These are phyloP conservation scores for Rallus crepitans DNA, from an alignment of 2,797 vertebrate genomes.

Conservation along the genomic window DNA sequence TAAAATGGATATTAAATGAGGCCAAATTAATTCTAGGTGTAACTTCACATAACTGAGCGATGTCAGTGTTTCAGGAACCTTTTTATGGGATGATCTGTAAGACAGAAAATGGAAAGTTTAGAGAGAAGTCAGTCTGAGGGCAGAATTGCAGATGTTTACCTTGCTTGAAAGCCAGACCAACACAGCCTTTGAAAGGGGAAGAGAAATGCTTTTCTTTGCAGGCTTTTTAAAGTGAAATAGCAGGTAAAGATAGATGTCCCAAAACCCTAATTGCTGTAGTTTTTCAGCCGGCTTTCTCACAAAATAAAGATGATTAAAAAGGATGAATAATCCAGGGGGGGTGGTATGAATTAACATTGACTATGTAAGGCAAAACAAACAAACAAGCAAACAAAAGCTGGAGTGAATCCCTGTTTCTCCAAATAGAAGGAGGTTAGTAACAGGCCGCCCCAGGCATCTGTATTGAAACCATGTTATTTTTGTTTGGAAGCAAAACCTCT, in stretches of 20 bases:
- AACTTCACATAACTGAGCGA: neutral
- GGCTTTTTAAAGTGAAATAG: neutral
- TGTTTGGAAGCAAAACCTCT: conserved; percentile 9
- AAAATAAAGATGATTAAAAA: neutral
- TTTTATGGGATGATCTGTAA: neutral
- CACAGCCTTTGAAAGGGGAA: neutral
- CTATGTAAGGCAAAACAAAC: neutral
- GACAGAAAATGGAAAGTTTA: neutral
- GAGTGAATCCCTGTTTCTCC: neutral
- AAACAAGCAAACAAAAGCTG: neutral
- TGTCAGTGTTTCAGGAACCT: neutral
- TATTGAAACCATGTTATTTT: neutral
- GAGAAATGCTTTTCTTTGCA: neutral
- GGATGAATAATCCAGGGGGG: neutral
- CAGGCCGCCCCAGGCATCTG: neutral
- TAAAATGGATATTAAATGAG: neutral
- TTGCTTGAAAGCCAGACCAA: neutral
- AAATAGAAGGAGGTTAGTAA: neutral
- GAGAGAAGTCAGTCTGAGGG: neutral
- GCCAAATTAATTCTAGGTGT: neutral
- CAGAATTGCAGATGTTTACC: neutral
- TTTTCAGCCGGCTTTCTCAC: neutral
- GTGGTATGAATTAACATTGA: neutral
- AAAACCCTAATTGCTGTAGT: neutral
- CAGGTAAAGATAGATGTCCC: neutral